Percentiles rank a stretch among this genome's conserved stretches.
These are phyloP conservation scores for Actinopyga echinites DNA, from an alignment of 53 echinoderm and acorn worm genomes.

Conservation along the genomic window DNA sequence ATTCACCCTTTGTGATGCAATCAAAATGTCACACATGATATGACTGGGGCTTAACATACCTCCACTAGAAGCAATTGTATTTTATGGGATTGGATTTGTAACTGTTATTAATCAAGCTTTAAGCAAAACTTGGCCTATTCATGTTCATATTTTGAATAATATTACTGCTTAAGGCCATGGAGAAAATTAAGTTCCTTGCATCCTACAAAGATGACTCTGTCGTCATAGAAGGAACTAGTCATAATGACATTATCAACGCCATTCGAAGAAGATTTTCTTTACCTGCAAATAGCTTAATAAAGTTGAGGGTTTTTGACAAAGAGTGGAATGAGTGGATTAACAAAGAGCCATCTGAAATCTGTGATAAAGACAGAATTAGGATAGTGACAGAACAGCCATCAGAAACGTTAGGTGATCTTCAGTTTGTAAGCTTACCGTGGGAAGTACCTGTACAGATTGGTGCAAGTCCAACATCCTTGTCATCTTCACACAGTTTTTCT, in stretches of 20 bases:
- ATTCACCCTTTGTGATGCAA: too few relatives aligned
- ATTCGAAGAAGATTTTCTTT: not conserved
- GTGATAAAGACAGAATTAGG: not conserved
- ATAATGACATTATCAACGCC: not conserved
- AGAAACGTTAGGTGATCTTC: not conserved
- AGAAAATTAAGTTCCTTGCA: not conserved
- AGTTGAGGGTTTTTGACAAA: not conserved
- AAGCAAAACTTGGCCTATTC: not conserved
- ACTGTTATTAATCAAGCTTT: not conserved
- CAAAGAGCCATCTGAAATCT: not conserved
- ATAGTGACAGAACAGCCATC: not conserved
- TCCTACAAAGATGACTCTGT: not conserved
- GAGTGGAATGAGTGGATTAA: not conserved
- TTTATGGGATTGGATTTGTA: not conserved
- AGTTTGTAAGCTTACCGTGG: not conserved
- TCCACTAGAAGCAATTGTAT: not conserved
- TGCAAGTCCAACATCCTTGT: not conserved
- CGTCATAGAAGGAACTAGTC: not conserved
- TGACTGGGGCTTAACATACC: too few relatives aligned
- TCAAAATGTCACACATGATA: too few relatives aligned
- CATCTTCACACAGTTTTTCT: not conserved
- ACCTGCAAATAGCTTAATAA: not conserved
- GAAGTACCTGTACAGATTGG: too few relatives aligned
- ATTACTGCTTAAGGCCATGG: not conserved
- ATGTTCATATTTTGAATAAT: not conserved